Conservation (phyloP, 2,888 invertebrate genomes). For the Lasioglossum pauxillum region DNA sequence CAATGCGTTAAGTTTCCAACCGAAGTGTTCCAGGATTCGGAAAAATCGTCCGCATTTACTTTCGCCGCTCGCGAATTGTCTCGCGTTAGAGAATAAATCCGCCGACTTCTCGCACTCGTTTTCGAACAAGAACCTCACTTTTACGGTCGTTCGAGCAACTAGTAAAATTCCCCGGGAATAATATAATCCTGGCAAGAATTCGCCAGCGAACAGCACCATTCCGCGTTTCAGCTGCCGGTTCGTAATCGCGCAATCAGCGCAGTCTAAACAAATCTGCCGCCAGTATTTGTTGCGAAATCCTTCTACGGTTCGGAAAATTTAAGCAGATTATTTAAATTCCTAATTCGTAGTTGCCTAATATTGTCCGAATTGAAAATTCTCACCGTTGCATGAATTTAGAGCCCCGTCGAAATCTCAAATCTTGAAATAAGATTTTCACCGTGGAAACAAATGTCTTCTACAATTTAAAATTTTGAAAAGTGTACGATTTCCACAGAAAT, state of each 20-base stretch:
- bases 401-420: background rate
- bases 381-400: too few species aligned
- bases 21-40: background rate
- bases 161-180: background rate
- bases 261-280: conserved; percentile 32
- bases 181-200: conserved; percentile 1
- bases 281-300: conserved; percentile 44
- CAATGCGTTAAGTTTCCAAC: background rate
- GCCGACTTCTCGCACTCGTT: background rate
- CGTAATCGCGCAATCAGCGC: conserved; percentile 10
- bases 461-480: background rate
- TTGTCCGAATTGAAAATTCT: background rate
- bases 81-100: background rate
- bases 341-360: background rate
- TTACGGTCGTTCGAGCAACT: background rate
- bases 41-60: background rate
- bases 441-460: background rate
- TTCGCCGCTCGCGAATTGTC: background rate
- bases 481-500: background rate
- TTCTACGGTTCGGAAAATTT: conserved; percentile 36
- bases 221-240: background rate
- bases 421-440: too few species aligned
- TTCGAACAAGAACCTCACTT: background rate
- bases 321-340: conserved; percentile 24
- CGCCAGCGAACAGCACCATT: background rate